Evolutionary conservation across 2,113 vertebrate genomes (phyloP), one percentile per base, ranked within the genome.

Genomic region (Galemys pyrenaicus): DNA sequence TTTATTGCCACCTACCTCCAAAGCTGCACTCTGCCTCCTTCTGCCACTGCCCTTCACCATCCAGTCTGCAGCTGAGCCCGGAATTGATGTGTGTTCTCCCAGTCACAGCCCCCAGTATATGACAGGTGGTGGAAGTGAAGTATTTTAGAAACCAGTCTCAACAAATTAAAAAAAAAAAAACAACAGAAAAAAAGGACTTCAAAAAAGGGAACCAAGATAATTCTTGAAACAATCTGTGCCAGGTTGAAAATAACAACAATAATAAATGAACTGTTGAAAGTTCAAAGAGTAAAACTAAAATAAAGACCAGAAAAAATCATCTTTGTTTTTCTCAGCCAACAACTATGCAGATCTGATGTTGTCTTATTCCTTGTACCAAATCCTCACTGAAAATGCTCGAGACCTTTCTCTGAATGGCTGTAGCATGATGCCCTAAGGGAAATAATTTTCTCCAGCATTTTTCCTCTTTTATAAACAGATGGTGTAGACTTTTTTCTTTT

Each of bases 241-340:
- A 80, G 51, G 88, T 82, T 92, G 35, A 74, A 89, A 94, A 91
- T 75, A 92, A 95, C 28, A 88, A 77, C n/a, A 91, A 81, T 64
- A 94, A 92, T 95, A 96, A 97, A 96, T 79, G 92, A 87, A 94
- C 89, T 56, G 35, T 65, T 82, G 93, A 64, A 39, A 94, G 94
- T 97, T 97, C 96, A 97, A 97, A 97, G 96, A 60, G 46, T 71
- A 71, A 93, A 92, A 80, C 80, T 80, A 91, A 96, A 97, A 96
- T 68, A 94, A 84, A 64, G 84, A 78, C 39, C 16, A 73, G 80
- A 89, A 95, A 91, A 97, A 96, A 79, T 92, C 80, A 80, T 89
- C 74, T 95, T 65, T 96, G 94, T 94, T 94, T 92, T 58, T 46
- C 44, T 81, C 19, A 2, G 46, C 79, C 70, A 90, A 28, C 1